A percentile compares a stretch with the other conserved stretches of the same genome.
Evolutionary conservation across 2,113 vertebrate genomes (phyloP).

Genomic region (Pterophyllum scalare): DNA sequence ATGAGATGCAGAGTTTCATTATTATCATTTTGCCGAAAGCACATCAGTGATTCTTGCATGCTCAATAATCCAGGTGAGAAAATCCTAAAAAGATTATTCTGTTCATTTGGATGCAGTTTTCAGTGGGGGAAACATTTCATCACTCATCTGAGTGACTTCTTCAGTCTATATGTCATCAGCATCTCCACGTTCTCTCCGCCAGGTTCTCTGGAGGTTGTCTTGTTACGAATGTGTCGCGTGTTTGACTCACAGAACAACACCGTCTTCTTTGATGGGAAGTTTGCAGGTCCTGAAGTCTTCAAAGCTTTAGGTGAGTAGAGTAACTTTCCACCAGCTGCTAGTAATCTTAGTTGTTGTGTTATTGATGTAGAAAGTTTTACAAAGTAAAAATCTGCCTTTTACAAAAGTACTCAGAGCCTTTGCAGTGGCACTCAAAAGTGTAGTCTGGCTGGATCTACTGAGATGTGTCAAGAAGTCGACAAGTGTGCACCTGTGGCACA

Average conservation of each 20-base stretch:
- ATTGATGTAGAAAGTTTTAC: too few species aligned
- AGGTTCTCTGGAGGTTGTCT: conserved; percentile 95
- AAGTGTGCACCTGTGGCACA: background rate
- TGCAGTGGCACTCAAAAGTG: too few species aligned
- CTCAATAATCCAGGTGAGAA: background rate
- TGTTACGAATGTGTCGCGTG: conserved; percentile 94
- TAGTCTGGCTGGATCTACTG: background rate
- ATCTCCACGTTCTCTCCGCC: background rate
- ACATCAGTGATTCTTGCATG: background rate
- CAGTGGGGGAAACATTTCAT: background rate
- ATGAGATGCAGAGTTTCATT: background rate
- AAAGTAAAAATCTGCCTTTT: too few species aligned
- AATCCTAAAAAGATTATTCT: background rate
- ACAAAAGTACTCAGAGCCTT: too few species aligned
- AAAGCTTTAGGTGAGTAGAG: conserved; percentile 87
- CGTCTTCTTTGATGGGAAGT: conserved; percentile 94
- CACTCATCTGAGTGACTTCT: too few species aligned
- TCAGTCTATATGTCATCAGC: background rate
- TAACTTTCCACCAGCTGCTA: background rate
- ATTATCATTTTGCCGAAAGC: too few species aligned
- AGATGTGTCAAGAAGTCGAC: background rate
- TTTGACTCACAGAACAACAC: conserved; percentile 94
- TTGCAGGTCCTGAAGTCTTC: conserved; percentile 91
- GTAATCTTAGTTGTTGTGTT: background rate
- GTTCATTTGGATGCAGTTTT: accelerated